These are phyloP conservation scores for Acromyrmex heyeri DNA, from an alignment of 1,140 invertebrate genomes.

Conservation along the genomic window DNA sequence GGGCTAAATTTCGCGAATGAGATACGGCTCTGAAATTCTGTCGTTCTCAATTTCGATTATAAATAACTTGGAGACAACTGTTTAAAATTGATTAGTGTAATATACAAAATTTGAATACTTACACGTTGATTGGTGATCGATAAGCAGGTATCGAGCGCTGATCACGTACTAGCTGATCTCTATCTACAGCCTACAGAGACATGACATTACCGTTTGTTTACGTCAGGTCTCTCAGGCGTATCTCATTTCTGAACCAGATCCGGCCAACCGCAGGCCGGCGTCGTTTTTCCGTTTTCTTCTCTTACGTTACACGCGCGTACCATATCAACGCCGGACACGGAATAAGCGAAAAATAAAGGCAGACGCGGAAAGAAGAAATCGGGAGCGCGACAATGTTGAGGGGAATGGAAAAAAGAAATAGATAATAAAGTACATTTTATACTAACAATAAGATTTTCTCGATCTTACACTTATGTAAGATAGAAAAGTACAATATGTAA, in stretches of 20 bases:
- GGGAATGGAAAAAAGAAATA: neutral
- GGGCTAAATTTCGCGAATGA: neutral
- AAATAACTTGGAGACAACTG: neutral
- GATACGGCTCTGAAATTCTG: constrained; percentile 30
- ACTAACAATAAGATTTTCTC: neutral
- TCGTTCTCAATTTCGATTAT: constrained; percentile 34
- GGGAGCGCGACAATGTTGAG: neutral
- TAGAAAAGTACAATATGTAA: constrained; percentile 24
- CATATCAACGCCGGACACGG: constrained; percentile 20
- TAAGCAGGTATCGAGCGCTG: constrained; percentile 33
- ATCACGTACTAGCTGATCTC: constrained; percentile 63
- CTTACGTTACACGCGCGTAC: constrained; percentile 67
- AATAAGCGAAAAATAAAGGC: constrained; percentile 69
- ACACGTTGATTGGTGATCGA: constrained; percentile 44
- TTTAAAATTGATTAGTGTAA: neutral
- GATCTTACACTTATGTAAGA: neutral
- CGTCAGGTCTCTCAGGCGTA: constrained; percentile 86
- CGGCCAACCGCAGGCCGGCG: constrained; percentile 84
- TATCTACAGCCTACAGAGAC: constrained; percentile 55
- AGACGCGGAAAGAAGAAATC: constrained; percentile 17
- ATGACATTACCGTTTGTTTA: constrained; percentile 81
- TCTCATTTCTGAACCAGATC: constrained; percentile 84
- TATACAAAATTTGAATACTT: constrained; percentile 27
- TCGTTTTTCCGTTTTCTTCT: constrained; percentile 83
- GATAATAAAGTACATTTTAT: neutral